phyloP scores from a whole-genome alignment of 2,113 vertebrate genomes.

The Monarcha castaneiventris region DNA sequence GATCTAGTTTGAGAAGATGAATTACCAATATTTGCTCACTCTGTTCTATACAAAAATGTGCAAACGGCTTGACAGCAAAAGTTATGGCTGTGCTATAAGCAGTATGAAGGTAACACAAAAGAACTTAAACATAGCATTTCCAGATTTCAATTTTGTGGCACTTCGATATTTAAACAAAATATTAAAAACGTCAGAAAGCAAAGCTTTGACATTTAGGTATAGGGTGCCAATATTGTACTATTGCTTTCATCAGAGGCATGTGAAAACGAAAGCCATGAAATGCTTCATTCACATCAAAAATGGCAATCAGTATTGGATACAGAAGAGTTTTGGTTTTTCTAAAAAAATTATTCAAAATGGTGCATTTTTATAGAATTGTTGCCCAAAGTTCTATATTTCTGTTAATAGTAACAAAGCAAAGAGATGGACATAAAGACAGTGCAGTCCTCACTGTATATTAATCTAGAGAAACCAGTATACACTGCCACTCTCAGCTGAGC shows the following conservation, averaged over 20 bases:
- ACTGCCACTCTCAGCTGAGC: background rate
- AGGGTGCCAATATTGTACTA: slow-evolving; percentile 10
- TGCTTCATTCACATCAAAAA: background rate
- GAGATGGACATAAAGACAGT: background rate
- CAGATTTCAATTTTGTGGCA: slow-evolving; percentile 1
- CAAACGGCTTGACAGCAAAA: background rate
- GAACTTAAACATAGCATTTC: slow-evolving; percentile 47
- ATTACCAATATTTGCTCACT: background rate
- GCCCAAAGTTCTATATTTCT: accelerated
- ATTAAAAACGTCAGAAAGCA: background rate
- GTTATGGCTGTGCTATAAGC: background rate
- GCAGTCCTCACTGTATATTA: background rate
- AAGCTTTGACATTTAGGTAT: slow-evolving; percentile 60
- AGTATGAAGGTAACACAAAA: background rate
- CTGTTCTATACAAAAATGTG: background rate
- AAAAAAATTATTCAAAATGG: background rate
- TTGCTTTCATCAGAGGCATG: background rate
- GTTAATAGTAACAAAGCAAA: background rate
- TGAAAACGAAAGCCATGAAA: background rate
- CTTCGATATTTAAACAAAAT: slow-evolving; percentile 47
- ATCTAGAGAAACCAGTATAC: background rate
- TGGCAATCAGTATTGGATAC: background rate
- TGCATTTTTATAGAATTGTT: background rate
- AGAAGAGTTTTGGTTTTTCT: background rate
- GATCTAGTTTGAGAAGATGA: background rate